phyloP scores from a whole-genome alignment of 1,140 invertebrate species.

The Drosophila baimaii region DNA sequence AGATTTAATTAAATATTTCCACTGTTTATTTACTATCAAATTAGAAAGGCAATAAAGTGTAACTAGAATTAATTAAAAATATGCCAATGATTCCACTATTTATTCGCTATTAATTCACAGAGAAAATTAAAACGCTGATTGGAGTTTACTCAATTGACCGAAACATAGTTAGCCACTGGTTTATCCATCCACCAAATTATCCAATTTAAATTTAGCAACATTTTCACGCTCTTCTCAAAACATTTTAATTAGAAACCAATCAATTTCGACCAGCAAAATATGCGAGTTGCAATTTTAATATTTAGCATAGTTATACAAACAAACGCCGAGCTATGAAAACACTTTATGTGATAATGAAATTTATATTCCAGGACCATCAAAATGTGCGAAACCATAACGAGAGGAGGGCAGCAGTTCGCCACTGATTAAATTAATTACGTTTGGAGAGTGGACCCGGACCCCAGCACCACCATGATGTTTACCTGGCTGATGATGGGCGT shows the following conservation, averaged over 20 bases:
- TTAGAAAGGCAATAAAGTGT: neutral
- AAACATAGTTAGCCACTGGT: slow-evolving; percentile 2
- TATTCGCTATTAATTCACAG: neutral
- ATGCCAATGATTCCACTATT: too few species aligned
- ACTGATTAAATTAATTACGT: slow-evolving; percentile 44
- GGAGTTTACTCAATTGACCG: neutral
- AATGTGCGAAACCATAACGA: slow-evolving; percentile 25
- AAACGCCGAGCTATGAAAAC: slow-evolving; percentile 12
- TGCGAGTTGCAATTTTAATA: slow-evolving; percentile 10
- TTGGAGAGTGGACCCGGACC: neutral
- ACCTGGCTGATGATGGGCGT: slow-evolving; percentile 56
- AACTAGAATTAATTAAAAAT: too few species aligned
- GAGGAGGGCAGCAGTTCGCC: neutral
- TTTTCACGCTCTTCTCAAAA: neutral
- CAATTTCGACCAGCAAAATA: slow-evolving; percentile 2
- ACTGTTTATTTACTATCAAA: too few species aligned
- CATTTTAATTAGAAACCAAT: slow-evolving; percentile 37
- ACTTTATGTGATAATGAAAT: slow-evolving; percentile 42
- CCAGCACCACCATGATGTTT: slow-evolving; percentile 28
- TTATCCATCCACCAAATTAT: neutral
- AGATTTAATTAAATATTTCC: neutral
- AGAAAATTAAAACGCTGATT: neutral
- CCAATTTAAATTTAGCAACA: too few species aligned
- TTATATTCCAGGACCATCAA: slow-evolving; percentile 36
- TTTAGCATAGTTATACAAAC: slow-evolving; percentile 22